phyloP scores from a whole-genome alignment of 2,797 vertebrate genomes.

The Buceros bicornis region DNA sequence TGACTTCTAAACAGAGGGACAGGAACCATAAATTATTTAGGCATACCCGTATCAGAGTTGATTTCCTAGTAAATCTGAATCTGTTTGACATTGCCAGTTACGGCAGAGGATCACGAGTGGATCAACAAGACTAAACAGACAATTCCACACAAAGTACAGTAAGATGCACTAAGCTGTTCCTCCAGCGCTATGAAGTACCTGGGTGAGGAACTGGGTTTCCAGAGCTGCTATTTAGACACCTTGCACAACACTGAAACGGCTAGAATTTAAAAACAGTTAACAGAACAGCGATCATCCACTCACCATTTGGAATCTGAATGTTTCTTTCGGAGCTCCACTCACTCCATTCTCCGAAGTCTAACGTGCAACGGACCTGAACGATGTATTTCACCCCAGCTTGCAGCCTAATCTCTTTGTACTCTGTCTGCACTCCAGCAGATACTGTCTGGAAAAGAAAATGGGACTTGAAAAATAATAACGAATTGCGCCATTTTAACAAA shows the following conservation, averaged over 20 bases:
- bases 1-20: neutral
- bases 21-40: neutral
- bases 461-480: neutral
- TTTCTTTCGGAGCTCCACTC: conserved; percentile 82
- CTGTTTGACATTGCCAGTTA: neutral
- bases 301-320: conserved; percentile 28
- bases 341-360: conserved; percentile 92
- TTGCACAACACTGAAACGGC: neutral
- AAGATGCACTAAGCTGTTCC: neutral
- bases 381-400: neutral
- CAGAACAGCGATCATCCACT: neutral
- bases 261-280: neutral
- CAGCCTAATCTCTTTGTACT: neutral
- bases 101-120: neutral
- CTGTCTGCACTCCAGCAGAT: conserved; percentile 37
- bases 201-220: neutral
- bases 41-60: neutral
- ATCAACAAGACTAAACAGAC: neutral
- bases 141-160: neutral
- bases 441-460: conserved; percentile 49
- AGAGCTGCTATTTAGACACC: neutral
- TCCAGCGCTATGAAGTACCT: neutral
- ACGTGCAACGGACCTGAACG: conserved; percentile 90
- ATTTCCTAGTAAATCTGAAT: neutral
- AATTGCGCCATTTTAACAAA: neutral